Evolutionary conservation across 2,888 invertebrate genomes (phyloP), one percentile per base, ranked within the genome.

Genomic region (Dusona sp.): DNA sequence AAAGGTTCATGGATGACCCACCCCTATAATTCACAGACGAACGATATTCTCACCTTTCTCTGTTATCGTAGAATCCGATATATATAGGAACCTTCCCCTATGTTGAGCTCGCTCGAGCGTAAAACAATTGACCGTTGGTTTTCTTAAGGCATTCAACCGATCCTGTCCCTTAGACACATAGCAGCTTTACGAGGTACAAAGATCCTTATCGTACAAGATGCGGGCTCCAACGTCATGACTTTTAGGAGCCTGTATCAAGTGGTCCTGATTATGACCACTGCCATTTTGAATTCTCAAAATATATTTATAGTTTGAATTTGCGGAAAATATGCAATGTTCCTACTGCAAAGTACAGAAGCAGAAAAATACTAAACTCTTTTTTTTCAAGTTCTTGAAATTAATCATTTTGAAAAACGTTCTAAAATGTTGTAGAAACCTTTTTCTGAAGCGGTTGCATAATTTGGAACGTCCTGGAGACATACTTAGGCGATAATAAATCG

Each of bases 1-100:
- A 22, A 13, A 16, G 13, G 13, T 29, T 1, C 13, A 61, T 19
- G 65, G n/a, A 36, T 16, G 36, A 38, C 8, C 36, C 9, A 36
- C 65, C 65, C 65, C 36, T 38, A 65, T 65, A 36, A 65, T 38
- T 65, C 25, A n/a, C 36, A 65, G 65, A 36, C 36, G 3, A 38
- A 65, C 29, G 22, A 29, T 7, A 29, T 65, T 19, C 65, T 65
- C n/a, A 25, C n/a, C 36, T 36, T 36, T 3, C n/a, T 38, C 36
- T 65, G 13, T 65, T 38, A 65, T 65, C 36, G 4, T n/a, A 65
- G 36, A 3, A n/a, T 65, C 65, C 11, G 3, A 65, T 19, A 65
- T 65, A 8, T 29, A 61, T 16, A 29, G 11, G 65, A 65, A 29
- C 19, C 65, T n/a, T 36, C 65, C 65, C 65, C 57, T 29, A 61